These are phyloP conservation scores for Strigamia maritima DNA, from an alignment of 2,888 invertebrate genomes.

Conservation along the genomic window DNA sequence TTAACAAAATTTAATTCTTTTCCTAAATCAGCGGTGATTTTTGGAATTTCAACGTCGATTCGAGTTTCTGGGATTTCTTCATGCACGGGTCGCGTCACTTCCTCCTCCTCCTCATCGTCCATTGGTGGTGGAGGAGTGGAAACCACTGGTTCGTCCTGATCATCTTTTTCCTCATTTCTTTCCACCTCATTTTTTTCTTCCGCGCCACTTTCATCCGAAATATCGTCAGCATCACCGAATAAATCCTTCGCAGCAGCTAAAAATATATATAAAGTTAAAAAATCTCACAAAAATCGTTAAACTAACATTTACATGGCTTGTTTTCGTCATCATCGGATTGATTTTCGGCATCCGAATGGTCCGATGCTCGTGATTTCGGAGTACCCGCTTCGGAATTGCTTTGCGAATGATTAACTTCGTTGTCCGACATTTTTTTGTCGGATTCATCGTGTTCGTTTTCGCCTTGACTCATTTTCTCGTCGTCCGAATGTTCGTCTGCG, in stretches of 20 bases:
- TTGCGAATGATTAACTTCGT: neutral
- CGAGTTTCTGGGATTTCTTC: constrained; percentile 76
- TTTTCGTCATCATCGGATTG: neutral
- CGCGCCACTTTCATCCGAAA: constrained; percentile 79
- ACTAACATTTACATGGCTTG: neutral
- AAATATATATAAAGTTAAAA: no score
- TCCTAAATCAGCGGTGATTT: constrained; percentile 88
- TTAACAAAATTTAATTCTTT: constrained; percentile 93
- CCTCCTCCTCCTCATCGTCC: constrained; percentile 44
- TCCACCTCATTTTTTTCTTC: constrained; percentile 53
- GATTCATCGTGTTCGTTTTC: neutral
- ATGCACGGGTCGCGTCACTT: constrained; percentile 65
- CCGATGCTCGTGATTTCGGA: neutral
- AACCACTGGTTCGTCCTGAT: constrained; percentile 29
- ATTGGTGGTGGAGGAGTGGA: neutral
- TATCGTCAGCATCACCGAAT: constrained; percentile 91
- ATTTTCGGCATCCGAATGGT: constrained; percentile 2
- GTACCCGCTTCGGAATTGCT: neutral
- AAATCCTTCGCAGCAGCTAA: constrained; percentile 73
- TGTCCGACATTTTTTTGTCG: neutral
- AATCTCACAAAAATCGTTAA: no score
- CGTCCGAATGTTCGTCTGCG: constrained; percentile 11
- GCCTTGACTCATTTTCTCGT: neutral
- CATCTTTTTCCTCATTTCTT: constrained; percentile 60
- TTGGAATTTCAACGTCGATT: constrained; percentile 95